Evolutionary conservation across 1,140 invertebrate species (phyloP).

Genomic region (Bombus breviceps): DNA sequence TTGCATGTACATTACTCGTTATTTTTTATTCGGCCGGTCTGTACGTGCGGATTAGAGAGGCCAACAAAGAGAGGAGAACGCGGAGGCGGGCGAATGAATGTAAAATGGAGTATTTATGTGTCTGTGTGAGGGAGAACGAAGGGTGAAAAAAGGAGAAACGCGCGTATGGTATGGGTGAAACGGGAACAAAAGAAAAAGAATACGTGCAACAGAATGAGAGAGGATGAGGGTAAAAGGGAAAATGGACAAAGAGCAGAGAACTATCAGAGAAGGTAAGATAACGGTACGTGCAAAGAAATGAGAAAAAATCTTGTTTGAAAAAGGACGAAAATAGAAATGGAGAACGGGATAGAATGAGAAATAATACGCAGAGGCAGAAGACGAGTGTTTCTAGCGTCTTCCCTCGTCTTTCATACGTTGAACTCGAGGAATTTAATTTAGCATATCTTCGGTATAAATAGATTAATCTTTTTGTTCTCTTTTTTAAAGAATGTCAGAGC

Average conservation of each 20-base stretch:
- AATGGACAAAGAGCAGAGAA: neutral
- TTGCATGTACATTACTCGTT: slow-evolving; percentile 1
- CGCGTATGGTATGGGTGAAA: neutral
- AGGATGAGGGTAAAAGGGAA: neutral
- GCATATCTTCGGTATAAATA: too few species aligned
- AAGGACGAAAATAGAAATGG: neutral
- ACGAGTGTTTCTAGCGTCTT: too few species aligned
- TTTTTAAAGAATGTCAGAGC: too few species aligned
- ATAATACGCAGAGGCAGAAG: neutral
- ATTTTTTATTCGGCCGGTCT: neutral
- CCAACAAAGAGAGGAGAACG: neutral
- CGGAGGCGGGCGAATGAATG: neutral
- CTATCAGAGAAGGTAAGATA: neutral
- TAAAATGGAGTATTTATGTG: neutral
- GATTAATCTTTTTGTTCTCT: too few species aligned
- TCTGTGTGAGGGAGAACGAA: neutral
- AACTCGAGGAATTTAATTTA: too few species aligned
- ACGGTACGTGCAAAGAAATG: neutral
- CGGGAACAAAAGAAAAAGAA: neutral
- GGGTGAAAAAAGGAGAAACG: neutral
- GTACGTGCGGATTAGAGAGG: neutral
- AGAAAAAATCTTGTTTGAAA: neutral
- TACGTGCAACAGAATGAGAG: neutral
- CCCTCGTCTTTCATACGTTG: too few species aligned
- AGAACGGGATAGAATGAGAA: neutral